Evolutionary conservation across 1,140 invertebrate species (phyloP).

Genomic region (Sitophilus oryzae): DNA sequence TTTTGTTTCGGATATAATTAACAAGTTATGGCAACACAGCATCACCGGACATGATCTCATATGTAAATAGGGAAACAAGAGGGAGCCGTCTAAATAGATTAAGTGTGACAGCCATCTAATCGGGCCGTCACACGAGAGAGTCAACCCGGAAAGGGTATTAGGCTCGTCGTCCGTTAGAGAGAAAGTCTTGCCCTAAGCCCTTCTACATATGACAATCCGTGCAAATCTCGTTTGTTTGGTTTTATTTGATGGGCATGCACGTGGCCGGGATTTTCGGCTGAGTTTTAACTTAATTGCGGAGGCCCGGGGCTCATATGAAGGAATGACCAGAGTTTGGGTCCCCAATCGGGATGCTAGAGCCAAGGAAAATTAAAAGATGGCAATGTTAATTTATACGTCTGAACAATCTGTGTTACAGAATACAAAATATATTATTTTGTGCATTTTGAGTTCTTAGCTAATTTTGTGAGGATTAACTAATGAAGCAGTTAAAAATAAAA

Average conservation of each 20-base stretch:
- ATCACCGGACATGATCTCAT: slow-evolving; percentile 13
- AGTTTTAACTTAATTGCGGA: slow-evolving; percentile 7
- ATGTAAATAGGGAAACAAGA: slow-evolving; percentile 14
- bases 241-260: slow-evolving; percentile 11
- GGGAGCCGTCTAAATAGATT: slow-evolving; percentile 22
- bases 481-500: too few species aligned
- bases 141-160: slow-evolving; percentile 24
- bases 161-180: slow-evolving; percentile 21
- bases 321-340: too few species aligned
- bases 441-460: too few species aligned
- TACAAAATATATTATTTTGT: too few species aligned
- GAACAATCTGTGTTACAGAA: too few species aligned
- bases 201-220: slow-evolving; percentile 23
- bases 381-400: too few species aligned
- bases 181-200: slow-evolving; percentile 23
- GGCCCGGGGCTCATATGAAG: not conserved
- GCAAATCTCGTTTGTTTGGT: slow-evolving; percentile 21
- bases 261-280: slow-evolving; percentile 8
- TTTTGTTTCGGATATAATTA: too few species aligned
- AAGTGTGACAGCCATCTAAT: slow-evolving; percentile 23
- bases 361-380: too few species aligned
- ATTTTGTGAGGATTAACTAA: too few species aligned
- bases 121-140: slow-evolving; percentile 23
- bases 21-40: slow-evolving; percentile 1
- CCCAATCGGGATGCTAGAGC: too few species aligned